Evolutionary conservation across 2,797 vertebrate species (phyloP), one percentile per base, ranked within the genome.

Genomic region (Adrianichthys oophorus): DNA sequence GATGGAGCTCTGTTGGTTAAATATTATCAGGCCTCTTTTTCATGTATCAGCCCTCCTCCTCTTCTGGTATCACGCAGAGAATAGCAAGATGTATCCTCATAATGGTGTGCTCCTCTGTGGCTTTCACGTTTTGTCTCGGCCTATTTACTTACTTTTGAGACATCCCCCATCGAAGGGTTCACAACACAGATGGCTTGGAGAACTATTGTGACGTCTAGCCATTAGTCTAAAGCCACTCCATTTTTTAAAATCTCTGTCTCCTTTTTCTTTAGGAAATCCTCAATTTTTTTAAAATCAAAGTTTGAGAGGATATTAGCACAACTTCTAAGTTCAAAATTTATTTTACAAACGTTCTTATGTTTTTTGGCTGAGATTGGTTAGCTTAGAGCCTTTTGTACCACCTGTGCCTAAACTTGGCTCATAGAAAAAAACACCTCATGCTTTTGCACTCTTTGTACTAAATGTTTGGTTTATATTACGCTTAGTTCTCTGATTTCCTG

Each of bases 11-110:
- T 41, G 26, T 83, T 91, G 81, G 91, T 93, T 93, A 92, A 93
- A 93, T 87, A 92, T 93, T 92, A 91, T 92, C 87, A 81, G 75
- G 80, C 69, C 80, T 73, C 74, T 83, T 85, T 89, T 86, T 83
- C 80, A 83, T 83, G 84, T 80, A 79, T 56, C 56, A 58, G 40
- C 68, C 68, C 56, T 65, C 60, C 61, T 58, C 59, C 68, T 51
- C 46, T 43, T 55, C 53, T 43, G 68, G 72, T 77, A 80, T 66
- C 81, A 74, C 68, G 72, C 75, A 71, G 76, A 81, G 86, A 86
- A 89, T 78, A 59, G 81, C 70, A 43, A 66, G 74, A 85, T 78
- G 83, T 74, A 67, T 75, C 70, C 47, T 68, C 81, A 82, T 89
- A 90, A 89, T 88, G 87, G 86, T 84, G 83, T 84, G 73, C 83